These are phyloP conservation scores for Pterostichus niger DNA, from an alignment of 2,888 invertebrate genomes.

Conservation along the genomic window DNA sequence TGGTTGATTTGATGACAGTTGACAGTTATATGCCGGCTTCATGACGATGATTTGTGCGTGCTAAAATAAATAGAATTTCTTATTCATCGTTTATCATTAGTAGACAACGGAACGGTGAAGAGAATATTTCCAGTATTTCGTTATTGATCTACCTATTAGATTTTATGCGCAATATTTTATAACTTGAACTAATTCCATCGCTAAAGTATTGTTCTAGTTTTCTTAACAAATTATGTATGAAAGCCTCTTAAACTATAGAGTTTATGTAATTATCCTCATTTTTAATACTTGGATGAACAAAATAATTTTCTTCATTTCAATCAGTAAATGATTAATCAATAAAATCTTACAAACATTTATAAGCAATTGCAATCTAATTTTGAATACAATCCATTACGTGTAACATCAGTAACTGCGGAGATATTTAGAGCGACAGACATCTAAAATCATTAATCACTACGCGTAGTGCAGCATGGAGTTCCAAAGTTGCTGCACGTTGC, in stretches of 20 bases:
- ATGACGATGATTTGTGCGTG: conserved; percentile 1
- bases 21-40: conserved; percentile 7
- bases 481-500: background rate
- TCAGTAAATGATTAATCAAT: too few species aligned
- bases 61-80: background rate
- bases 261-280: too few species aligned
- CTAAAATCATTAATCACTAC: conserved; percentile 39
- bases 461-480: conserved; percentile 19
- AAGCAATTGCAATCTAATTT: background rate
- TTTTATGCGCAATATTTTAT: conserved; percentile 41
- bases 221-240: background rate
- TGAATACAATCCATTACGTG: background rate
- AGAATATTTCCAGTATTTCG: conserved; percentile 24
- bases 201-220: background rate
- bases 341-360: too few species aligned
- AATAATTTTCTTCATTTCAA: too few species aligned
- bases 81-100: background rate
- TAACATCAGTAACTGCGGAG: background rate
- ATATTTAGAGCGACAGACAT: conserved; percentile 1
- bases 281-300: too few species aligned
- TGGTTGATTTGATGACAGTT: conserved; percentile 20
- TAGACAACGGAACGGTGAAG: background rate
- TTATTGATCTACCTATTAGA: conserved; percentile 34
- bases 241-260: too few species aligned
- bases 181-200: background rate